These are phyloP conservation scores for Bothrops alternatus DNA, from an alignment of 2,797 vertebrate genomes.

Conservation along the genomic window DNA sequence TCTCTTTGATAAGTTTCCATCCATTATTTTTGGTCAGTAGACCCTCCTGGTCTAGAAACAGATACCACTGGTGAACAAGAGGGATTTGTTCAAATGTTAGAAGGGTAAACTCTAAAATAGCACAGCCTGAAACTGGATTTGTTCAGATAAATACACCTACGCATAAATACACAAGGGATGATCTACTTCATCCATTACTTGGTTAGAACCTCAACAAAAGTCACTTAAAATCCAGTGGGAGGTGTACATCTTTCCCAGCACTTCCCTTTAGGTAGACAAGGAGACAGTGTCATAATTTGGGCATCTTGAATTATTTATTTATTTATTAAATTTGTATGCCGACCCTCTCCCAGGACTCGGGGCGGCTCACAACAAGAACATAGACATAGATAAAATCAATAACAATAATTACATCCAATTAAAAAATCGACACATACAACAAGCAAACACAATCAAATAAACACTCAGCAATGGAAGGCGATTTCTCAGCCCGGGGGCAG, in stretches of 20 bases:
- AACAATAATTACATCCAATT: too few relatives aligned
- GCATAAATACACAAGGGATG: background rate
- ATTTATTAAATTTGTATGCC: too few relatives aligned
- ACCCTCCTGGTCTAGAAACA: background rate
- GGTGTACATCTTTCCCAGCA: background rate
- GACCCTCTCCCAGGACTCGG: too few relatives aligned
- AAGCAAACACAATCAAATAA: too few relatives aligned
- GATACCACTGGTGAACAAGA: background rate
- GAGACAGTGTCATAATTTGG: too few relatives aligned
- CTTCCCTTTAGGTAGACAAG: background rate
- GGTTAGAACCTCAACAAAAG: background rate
- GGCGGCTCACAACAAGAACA: too few relatives aligned
- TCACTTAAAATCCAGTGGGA: background rate
- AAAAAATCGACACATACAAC: too few relatives aligned
- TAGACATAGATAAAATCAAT: too few relatives aligned
- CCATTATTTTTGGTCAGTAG: background rate
- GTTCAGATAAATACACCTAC: background rate
- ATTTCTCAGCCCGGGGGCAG: too few relatives aligned
- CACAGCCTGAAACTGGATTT: background rate
- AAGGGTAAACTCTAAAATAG: background rate
- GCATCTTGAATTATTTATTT: too few relatives aligned
- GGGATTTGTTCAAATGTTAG: background rate
- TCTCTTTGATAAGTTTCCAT: too few relatives aligned
- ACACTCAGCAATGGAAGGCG: too few relatives aligned
- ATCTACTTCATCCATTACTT: background rate